phyloP scores from a whole-genome alignment of 2,888 invertebrate species.

The Parnassius mnemosyne region DNA sequence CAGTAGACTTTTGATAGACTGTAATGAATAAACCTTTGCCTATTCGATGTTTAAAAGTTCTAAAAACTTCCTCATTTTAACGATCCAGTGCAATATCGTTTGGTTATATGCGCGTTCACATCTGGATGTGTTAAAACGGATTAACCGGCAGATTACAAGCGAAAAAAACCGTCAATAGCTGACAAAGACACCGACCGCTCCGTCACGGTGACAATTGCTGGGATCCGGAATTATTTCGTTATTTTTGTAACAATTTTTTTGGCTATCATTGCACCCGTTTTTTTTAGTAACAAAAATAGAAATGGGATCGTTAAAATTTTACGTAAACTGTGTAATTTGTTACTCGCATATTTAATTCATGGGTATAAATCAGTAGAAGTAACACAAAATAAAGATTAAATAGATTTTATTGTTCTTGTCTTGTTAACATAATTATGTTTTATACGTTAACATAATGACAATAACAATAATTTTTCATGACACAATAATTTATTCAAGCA shows the following conservation, averaged over 20 bases:
- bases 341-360: too few relatives aligned
- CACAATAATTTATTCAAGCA: too few relatives aligned
- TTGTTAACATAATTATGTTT: too few relatives aligned
- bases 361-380: too few relatives aligned
- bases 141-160: conserved; percentile 74
- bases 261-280: conserved; percentile 46
- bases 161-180: conserved; percentile 48
- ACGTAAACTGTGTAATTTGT: background rate
- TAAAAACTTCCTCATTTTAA: background rate
- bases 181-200: conserved; percentile 72
- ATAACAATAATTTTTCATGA: too few relatives aligned
- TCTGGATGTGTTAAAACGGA: conserved; percentile 79
- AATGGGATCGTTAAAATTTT: conserved; percentile 31
- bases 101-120: conserved; percentile 52
- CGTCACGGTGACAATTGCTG: conserved; percentile 74
- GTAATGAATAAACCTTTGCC: too few relatives aligned
- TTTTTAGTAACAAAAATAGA: conserved; percentile 43
- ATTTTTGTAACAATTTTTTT: conserved; percentile 52
- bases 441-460: too few relatives aligned
- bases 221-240: conserved; percentile 68
- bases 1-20: too few relatives aligned
- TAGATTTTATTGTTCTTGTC: too few relatives aligned
- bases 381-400: too few relatives aligned
- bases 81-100: conserved; percentile 38
- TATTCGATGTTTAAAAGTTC: too few relatives aligned